Conservation (phyloP, 2,888 invertebrate species). For the Agrilus cyanescens region DNA sequence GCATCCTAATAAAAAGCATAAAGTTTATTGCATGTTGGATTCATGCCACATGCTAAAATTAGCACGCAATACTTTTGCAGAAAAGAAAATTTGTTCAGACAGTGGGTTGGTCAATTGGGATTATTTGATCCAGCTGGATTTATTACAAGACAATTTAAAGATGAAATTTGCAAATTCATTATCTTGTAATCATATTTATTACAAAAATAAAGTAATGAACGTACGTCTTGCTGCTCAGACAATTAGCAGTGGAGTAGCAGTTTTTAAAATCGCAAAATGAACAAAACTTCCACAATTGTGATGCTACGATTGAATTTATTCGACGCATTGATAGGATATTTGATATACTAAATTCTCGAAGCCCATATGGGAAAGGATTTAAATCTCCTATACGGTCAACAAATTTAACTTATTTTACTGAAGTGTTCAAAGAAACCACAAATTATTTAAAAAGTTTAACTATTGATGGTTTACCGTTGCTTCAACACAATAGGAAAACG, state of each 20-base stretch:
- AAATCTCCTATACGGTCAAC: constrained; percentile 14
- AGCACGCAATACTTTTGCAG: too few species aligned
- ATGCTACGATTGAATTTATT: constrained; percentile 17
- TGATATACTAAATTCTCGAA: constrained; percentile 18
- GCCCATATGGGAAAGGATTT: constrained; percentile 15
- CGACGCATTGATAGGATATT: constrained; percentile 14
- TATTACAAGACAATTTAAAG: too few species aligned
- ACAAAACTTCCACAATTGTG: constrained; percentile 8
- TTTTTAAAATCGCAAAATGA: constrained; percentile 6
- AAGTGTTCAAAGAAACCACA: constrained; percentile 4
- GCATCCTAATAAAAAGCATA: too few species aligned
- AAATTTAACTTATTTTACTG: constrained; percentile 11
- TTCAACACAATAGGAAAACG: constrained; percentile 11
- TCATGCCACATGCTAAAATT: too few species aligned
- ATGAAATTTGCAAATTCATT: too few species aligned
- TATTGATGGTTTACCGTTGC: constrained; percentile 6
- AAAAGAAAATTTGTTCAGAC: too few species aligned
- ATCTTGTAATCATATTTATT: neutral
- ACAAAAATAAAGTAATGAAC: constrained; percentile 7
- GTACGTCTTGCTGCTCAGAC: constrained; percentile 18
- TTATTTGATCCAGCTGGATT: too few species aligned
- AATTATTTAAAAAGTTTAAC: constrained; percentile 7
- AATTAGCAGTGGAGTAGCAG: constrained; percentile 18
- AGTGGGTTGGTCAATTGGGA: too few species aligned
- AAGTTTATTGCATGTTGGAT: too few species aligned